A percentile compares a stretch with the other conserved stretches of the same genome.
Conservation (phyloP, 2,888 invertebrate species). For the Pristionchus mayeri region DNA sequence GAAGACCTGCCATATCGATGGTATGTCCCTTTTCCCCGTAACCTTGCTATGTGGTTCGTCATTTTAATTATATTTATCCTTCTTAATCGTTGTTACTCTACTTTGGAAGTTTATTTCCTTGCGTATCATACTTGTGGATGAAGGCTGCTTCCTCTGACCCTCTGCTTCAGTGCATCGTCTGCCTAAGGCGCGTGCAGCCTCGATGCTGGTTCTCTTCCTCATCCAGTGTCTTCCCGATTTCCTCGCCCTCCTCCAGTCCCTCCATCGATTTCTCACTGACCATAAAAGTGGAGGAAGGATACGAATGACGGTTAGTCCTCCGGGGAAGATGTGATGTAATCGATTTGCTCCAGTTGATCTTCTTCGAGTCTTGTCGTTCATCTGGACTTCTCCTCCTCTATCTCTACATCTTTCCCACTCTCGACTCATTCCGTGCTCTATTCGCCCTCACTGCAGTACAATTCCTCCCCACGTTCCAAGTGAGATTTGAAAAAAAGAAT, state of each 20-base stretch:
- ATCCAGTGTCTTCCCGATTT: conserved; percentile 71
- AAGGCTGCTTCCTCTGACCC: not conserved
- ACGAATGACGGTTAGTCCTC: conserved; percentile 47
- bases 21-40: not conserved
- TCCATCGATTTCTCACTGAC: conserved; percentile 58
- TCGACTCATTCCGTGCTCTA: conserved; percentile 56
- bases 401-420: conserved; percentile 58
- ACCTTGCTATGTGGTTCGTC: conserved; percentile 16
- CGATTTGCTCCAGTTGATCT: conserved; percentile 57
- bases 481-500: too few relatives aligned
- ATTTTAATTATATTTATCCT: not conserved
- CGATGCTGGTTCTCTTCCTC: conserved; percentile 62
- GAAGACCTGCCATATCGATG: conserved; percentile 41
- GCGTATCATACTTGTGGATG: too few relatives aligned
- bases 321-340: not conserved
- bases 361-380: conserved; percentile 57
- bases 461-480: conserved; percentile 46
- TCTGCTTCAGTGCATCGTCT: conserved; percentile 56
- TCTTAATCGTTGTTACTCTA: not conserved
- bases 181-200: conserved; percentile 58
- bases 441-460: conserved; percentile 52
- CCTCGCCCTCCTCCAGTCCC: conserved; percentile 57
- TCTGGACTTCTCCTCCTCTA: conserved; percentile 58
- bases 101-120: too few relatives aligned
- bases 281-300: conserved; percentile 52